Percentiles rank a stretch among this genome's conserved stretches.
These are phyloP conservation scores for Elysia crispata DNA, from an alignment of 2,888 invertebrate species.

Conservation along the genomic window DNA sequence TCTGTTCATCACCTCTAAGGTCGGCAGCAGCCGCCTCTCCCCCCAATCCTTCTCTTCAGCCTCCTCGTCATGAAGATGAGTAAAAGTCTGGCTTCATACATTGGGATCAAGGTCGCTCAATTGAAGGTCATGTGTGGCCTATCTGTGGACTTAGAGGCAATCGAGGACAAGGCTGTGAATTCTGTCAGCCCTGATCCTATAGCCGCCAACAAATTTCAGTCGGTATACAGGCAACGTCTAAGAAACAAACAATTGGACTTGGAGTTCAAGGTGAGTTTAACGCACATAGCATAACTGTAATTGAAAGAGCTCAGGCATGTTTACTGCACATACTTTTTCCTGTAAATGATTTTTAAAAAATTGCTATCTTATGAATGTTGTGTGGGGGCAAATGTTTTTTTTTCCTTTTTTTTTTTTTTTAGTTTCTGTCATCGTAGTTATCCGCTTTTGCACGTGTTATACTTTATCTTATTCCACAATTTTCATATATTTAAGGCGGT, in stretches of 20 bases:
- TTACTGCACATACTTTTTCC: too few species aligned
- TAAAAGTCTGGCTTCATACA: constrained; percentile 56
- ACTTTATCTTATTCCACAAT: too few species aligned
- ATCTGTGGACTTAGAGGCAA: constrained; percentile 63
- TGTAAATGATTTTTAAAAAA: too few species aligned
- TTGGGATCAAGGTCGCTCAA: constrained; percentile 56
- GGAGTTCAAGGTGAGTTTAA: constrained; percentile 66
- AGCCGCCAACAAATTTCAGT: constrained; percentile 62
- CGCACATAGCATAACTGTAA: too few species aligned
- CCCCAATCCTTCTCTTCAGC: neutral
- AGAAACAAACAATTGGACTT: constrained; percentile 65
- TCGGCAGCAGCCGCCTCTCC: too few species aligned
- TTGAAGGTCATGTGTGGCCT: constrained; percentile 61
- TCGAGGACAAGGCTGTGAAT: constrained; percentile 67
- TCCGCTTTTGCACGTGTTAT: too few species aligned
- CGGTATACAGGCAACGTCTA: constrained; percentile 62
- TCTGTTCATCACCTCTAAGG: neutral
- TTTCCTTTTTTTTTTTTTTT: too few species aligned
- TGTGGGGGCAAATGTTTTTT: too few species aligned
- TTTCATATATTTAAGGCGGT: too few species aligned
- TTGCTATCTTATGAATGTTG: too few species aligned
- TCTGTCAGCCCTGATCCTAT: constrained; percentile 65
- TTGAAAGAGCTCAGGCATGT: too few species aligned
- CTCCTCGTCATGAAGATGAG: constrained; percentile 55
- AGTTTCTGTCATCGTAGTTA: too few species aligned